phyloP scores from a whole-genome alignment of 2,888 invertebrate genomes.

The Malthinus seriepunctatus region DNA sequence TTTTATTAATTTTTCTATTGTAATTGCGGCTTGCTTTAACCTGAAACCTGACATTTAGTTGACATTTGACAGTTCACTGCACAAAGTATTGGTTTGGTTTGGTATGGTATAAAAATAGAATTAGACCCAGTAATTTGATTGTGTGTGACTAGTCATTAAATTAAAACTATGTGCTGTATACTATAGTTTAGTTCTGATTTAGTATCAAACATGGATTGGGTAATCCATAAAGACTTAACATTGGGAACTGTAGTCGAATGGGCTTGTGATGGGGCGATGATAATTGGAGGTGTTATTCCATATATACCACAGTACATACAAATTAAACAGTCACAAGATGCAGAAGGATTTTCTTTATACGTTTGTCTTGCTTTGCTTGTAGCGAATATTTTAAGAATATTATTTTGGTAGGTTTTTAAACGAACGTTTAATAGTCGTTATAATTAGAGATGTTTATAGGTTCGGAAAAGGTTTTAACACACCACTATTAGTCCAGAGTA shows the following conservation, averaged over 20 bases:
- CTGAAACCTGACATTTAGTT: constrained; percentile 30
- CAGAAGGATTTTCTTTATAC: constrained; percentile 96
- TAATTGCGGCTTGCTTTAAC: background rate
- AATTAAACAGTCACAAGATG: constrained; percentile 87
- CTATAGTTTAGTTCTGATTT: constrained; percentile 3
- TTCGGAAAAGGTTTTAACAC: constrained; percentile 97
- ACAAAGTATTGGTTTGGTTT: constrained; percentile 14
- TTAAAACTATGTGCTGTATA: background rate
- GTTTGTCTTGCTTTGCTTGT: constrained; percentile 94
- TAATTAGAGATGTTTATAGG: constrained; percentile 62
- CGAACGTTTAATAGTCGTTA: background rate
- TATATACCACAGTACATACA: constrained; percentile 96
- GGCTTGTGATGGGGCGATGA: constrained; percentile 86
- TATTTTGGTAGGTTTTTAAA: constrained; percentile 85
- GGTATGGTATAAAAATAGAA: constrained; percentile 28
- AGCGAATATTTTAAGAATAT: constrained; percentile 94
- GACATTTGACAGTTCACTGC: constrained; percentile 35
- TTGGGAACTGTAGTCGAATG: constrained; percentile 77
- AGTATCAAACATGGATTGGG: constrained; percentile 69
- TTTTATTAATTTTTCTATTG: background rate
- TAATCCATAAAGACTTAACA: constrained; percentile 74
- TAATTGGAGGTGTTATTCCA: constrained; percentile 92
- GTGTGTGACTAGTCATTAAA: no score
- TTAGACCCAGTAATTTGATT: constrained; percentile 1
- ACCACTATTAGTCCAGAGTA: constrained; percentile 92